Conservation (phyloP, 2,888 invertebrate species). For the Tinea semifulvella region DNA sequence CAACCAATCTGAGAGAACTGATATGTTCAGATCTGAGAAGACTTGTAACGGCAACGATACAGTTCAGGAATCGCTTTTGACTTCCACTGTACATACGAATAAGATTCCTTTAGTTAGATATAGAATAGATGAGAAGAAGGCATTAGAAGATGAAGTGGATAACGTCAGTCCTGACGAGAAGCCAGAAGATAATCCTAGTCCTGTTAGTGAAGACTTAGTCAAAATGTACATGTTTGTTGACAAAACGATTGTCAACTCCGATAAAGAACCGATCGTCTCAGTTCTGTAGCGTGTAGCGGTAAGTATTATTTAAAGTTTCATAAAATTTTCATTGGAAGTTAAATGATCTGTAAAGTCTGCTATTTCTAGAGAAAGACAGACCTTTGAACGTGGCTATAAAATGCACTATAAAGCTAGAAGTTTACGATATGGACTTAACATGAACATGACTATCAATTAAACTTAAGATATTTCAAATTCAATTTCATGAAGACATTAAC, state of each 20-base stretch:
- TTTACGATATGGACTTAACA: background rate
- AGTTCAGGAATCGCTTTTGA: constrained; percentile 53
- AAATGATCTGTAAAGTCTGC: constrained; percentile 1
- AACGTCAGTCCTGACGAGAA: constrained; percentile 59
- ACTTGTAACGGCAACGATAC: constrained; percentile 62
- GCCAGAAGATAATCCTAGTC: constrained; percentile 48
- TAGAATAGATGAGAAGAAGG: constrained; percentile 51
- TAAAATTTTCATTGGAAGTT: background rate
- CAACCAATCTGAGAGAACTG: constrained; percentile 53
- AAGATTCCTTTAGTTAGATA: constrained; percentile 54
- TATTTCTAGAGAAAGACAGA: background rate
- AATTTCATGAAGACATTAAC: background rate
- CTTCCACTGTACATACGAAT: constrained; percentile 40
- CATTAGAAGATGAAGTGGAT: constrained; percentile 37
- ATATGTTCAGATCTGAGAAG: constrained; percentile 54
- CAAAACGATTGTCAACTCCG: constrained; percentile 47
- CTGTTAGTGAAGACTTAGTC: constrained; percentile 48
- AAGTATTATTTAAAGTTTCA: constrained; percentile 25
- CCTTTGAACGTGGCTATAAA: background rate
- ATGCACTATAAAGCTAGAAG: background rate
- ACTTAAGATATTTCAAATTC: background rate
- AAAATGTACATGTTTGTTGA: constrained; percentile 62
- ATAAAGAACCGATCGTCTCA: constrained; percentile 58
- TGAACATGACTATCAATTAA: background rate
- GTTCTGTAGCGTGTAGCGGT: constrained; percentile 45